phyloP scores from a whole-genome alignment of 1,140 invertebrate genomes.

The Antheraea mylitta region DNA sequence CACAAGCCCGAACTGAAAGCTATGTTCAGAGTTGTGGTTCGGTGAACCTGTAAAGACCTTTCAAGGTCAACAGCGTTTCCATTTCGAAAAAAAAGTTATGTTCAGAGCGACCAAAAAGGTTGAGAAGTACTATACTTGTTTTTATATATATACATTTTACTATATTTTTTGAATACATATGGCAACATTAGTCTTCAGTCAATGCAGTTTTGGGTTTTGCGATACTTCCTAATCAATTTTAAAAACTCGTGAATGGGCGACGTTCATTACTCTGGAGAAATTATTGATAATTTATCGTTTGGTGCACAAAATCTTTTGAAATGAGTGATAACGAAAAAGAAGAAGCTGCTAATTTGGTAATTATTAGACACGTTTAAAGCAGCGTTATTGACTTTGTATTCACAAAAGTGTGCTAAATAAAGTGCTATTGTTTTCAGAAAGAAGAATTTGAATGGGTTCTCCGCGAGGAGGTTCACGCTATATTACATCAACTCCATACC shows the following conservation, averaged over 20 bases:
- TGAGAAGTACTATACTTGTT: too few relatives aligned
- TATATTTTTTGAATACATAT: neutral
- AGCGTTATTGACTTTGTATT: slow-evolving; percentile 1
- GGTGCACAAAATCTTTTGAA: slow-evolving; percentile 46
- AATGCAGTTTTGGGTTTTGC: neutral
- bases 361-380: slow-evolving; percentile 22
- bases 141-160: too few relatives aligned
- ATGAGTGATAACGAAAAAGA: slow-evolving; percentile 92
- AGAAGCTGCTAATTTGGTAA: slow-evolving; percentile 91
- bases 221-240: slow-evolving; percentile 13
- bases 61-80: too few relatives aligned
- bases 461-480: slow-evolving; percentile 92
- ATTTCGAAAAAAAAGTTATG: too few relatives aligned
- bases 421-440: slow-evolving; percentile 83
- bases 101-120: too few relatives aligned
- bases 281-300: slow-evolving; percentile 12
- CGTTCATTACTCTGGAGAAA: slow-evolving; percentile 8
- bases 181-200: neutral
- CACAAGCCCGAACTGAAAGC: too few relatives aligned
- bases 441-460: slow-evolving; percentile 96
- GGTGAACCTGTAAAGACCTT: too few relatives aligned
- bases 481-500: slow-evolving; percentile 89
- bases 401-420: slow-evolving; percentile 15
- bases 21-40: too few relatives aligned
- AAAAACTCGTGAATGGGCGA: slow-evolving; percentile 21